A percentile compares a stretch with the other conserved stretches of the same genome.
Evolutionary conservation across 2,888 invertebrate species (phyloP).

Genomic region (Melanchra persicariae): DNA sequence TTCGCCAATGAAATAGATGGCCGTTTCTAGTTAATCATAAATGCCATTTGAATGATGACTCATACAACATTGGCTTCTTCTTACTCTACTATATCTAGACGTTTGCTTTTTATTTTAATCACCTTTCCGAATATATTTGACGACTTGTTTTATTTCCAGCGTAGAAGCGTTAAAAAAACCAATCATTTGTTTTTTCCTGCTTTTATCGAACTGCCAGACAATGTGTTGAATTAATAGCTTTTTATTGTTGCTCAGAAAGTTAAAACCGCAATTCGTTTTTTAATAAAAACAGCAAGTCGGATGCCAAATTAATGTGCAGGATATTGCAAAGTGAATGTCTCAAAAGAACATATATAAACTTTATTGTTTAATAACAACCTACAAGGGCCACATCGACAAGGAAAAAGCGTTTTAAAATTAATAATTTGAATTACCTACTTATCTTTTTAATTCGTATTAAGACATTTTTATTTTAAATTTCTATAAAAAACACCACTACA

Average conservation of each 20-base stretch:
- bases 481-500: no score
- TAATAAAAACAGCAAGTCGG: background rate
- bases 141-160: slow-evolving; percentile 17
- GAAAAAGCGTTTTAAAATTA: background rate
- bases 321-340: background rate
- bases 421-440: background rate
- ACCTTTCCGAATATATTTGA: slow-evolving; percentile 9
- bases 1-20: background rate
- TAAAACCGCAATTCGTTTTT: slow-evolving; percentile 1
- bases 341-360: background rate
- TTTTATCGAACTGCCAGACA: slow-evolving; percentile 11
- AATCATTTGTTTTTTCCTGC: slow-evolving; percentile 31
- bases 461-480: no score
- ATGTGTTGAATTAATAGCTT: slow-evolving; percentile 19
- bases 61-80: slow-evolving; percentile 1
- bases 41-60: slow-evolving; percentile 8
- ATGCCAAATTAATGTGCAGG: slow-evolving; percentile 1
- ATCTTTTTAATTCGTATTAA: background rate
- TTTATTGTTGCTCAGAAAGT: slow-evolving; percentile 16
- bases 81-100: background rate
- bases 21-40: background rate
- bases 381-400: background rate
- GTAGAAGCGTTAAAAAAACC: slow-evolving; percentile 26
- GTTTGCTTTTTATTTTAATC: slow-evolving; percentile 8
- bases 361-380: background rate